A percentile compares a stretch with the other conserved stretches of the same genome.
These are phyloP conservation scores for Yponomeuta evonymella DNA, from an alignment of 2,888 invertebrate species.

Conservation along the genomic window DNA sequence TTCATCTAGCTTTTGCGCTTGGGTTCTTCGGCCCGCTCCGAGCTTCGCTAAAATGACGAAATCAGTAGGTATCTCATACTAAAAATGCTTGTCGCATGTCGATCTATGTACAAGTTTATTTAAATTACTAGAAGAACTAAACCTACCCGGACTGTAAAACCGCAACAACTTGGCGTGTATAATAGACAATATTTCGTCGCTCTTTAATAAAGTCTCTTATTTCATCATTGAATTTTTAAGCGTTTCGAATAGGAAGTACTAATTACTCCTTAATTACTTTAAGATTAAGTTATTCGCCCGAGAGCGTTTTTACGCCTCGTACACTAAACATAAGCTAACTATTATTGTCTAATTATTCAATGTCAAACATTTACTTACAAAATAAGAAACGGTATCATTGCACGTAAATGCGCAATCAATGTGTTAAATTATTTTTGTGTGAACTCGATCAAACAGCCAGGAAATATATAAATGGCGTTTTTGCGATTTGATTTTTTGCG, in stretches of 20 bases:
- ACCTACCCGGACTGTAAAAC: too few species aligned
- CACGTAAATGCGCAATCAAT: slow-evolving; percentile 7
- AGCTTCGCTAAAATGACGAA: too few species aligned
- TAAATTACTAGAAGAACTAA: too few species aligned
- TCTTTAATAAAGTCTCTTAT: background rate
- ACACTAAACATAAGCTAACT: background rate
- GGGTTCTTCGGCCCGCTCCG: too few species aligned
- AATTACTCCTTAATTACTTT: background rate
- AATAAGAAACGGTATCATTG: slow-evolving; percentile 7
- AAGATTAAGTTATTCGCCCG: background rate
- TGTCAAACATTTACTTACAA: slow-evolving; percentile 22
- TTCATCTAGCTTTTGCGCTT: too few species aligned
- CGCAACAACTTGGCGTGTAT: background rate
- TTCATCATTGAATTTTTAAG: background rate
- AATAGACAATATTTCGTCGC: background rate
- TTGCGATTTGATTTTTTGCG: too few species aligned
- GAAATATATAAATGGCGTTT: too few species aligned
- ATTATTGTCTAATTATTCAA: slow-evolving; percentile 11
- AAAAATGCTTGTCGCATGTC: too few species aligned
- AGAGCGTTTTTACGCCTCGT: background rate
- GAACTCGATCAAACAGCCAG: background rate
- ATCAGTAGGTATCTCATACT: too few species aligned
- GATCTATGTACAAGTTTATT: too few species aligned
- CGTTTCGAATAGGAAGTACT: background rate
- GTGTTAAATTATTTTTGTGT: background rate